Percentiles rank a stretch among this genome's conserved stretches.
Conservation (phyloP, 2,888 invertebrate species). For the Atrina japonica region DNA sequence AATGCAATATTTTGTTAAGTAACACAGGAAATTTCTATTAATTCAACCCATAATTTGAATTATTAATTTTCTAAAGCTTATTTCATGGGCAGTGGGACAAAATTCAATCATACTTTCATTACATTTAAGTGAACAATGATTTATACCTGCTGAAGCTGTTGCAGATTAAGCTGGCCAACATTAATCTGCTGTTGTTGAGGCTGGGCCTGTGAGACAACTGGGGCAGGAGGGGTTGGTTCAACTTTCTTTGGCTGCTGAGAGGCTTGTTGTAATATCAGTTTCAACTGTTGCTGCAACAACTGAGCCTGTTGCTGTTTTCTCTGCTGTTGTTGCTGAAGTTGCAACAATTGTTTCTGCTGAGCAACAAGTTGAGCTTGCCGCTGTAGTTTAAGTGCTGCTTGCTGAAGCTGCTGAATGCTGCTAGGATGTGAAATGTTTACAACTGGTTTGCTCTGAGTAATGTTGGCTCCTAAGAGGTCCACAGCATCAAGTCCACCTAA, state of each 20-base stretch:
- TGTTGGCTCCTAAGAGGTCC: constrained; percentile 35
- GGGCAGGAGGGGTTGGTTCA: constrained; percentile 31
- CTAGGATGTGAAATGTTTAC: constrained; percentile 51
- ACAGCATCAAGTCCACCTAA: constrained; percentile 18
- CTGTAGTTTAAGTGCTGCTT: constrained; percentile 56
- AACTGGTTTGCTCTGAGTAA: constrained; percentile 36
- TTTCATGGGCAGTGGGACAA: too few species aligned
- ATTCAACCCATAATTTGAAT: too few species aligned
- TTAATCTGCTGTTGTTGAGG: constrained; percentile 33
- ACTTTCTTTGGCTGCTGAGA: constrained; percentile 36
- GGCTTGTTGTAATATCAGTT: constrained; percentile 65
- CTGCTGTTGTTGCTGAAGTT: constrained; percentile 61
- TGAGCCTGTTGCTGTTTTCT: constrained; percentile 61
- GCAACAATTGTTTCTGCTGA: constrained; percentile 50
- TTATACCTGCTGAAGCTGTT: constrained; percentile 77
- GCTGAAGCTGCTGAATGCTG: constrained; percentile 57
- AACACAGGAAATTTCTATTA: too few species aligned
- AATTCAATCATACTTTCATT: too few species aligned
- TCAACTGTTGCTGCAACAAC: constrained; percentile 64
- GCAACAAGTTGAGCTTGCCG: constrained; percentile 46
- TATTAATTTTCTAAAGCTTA: too few species aligned
- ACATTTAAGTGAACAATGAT: too few species aligned
- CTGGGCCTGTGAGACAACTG: constrained; percentile 22
- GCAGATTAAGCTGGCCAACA: constrained; percentile 63
- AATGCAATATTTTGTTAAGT: too few species aligned